These are phyloP conservation scores for Phthorimaea operculella DNA, from an alignment of 1,140 invertebrate genomes.

Conservation along the genomic window DNA sequence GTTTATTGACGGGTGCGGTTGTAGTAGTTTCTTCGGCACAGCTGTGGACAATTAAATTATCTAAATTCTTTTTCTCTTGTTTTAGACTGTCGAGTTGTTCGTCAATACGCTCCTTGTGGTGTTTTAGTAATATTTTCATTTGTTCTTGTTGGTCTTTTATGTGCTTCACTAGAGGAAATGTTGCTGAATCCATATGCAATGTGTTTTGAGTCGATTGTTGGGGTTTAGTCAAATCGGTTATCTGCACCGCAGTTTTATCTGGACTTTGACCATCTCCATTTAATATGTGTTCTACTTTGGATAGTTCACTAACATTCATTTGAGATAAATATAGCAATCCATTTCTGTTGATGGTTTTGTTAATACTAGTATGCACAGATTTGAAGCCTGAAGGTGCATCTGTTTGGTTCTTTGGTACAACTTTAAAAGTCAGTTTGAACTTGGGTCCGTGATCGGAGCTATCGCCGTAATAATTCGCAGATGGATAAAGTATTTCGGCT, in stretches of 20 bases:
- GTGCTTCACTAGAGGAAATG: conserved; percentile 7
- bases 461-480: no score
- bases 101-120: conserved; percentile 31
- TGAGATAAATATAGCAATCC: conserved; percentile 41
- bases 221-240: no score
- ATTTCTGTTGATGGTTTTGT: conserved; percentile 48
- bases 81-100: conserved; percentile 27
- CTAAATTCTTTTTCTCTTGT: conserved; percentile 22
- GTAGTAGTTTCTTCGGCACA: background rate
- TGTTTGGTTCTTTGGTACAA: conserved; percentile 40
- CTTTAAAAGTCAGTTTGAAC: conserved; percentile 47
- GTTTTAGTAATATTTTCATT: conserved; percentile 29
- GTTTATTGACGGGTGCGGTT: background rate
- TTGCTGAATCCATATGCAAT: background rate
- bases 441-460: conserved; percentile 16
- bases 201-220: no score
- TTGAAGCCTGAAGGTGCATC: conserved; percentile 37
- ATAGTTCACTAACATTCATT: conserved; percentile 52
- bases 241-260: no score
- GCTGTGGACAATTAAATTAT: conserved; percentile 4
- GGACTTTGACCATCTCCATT: no score
- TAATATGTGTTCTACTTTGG: conserved; percentile 36
- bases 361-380: conserved; percentile 53
- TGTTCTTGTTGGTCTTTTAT: conserved; percentile 22
- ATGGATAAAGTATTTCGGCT: no score